Base-by-base conservation (phyloP, 2,888 invertebrate genomes). In the Euzophera pinguis region DNA sequence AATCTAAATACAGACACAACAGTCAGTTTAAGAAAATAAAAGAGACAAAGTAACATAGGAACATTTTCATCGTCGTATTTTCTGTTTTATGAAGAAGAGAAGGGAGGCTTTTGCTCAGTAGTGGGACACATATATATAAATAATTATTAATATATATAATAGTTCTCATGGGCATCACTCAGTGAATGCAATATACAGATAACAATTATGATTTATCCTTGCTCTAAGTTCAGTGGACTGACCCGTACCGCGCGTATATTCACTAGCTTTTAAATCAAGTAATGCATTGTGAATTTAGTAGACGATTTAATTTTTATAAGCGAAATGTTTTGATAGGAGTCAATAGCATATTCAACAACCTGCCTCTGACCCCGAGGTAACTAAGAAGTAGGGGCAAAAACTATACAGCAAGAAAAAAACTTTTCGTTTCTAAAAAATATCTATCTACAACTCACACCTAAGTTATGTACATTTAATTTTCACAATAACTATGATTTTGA, bases 401-500 rank as follows among this genome's bases (percentile, higher is more conserved):
- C 27, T 16, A 10, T 14, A 32, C 29, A 39, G 39, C 14, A 39
- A 16, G 16, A 39, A n/a, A n/a, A 39, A 39, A 39, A 39, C 16
- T 14, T 17, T 16, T 16, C 16, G 16, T 8, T 2, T 6, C 9
- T 8, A 45, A 45, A 45, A 45, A 45, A 1, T 10, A 34, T 5
- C 13, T 45, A 12, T 12, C 22, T 16, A 14, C 2, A 45, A 9
- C 32, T 45, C 45, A 14, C 32, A 8, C 12, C 32, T 45, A 14
- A 32, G 10, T 12, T 45, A 45, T 45, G 45, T 45, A 45, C 45
- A 45, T 45, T n/a, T 9, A 10, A 45, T 45, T 45, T 45, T 45
- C 34, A 9, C 43, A 9, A 10, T 22, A 17, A 45, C 32, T 32
- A 45, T 34, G 32, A 16, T 32, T 45, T 16, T 16, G 27, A 43